A percentile compares a stretch with the other conserved stretches of the same genome.
Evolutionary conservation across 2,113 vertebrate genomes (phyloP).

Genomic region (Gavia stellata): DNA sequence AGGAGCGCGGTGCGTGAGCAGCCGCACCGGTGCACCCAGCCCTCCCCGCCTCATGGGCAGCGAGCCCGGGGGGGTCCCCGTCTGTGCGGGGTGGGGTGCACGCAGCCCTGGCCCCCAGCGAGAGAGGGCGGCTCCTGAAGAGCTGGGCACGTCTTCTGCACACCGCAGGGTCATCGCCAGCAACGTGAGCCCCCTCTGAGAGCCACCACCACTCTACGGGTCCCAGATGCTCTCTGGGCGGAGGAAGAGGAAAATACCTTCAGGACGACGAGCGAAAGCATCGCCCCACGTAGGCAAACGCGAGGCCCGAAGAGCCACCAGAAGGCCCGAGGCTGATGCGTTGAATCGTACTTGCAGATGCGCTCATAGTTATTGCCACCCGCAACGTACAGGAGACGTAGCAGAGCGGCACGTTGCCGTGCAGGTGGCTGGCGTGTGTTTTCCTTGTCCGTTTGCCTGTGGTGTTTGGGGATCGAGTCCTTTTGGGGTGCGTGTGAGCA

Average conservation of each 20-base stretch:
- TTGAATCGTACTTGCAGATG: not conserved
- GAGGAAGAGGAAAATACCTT: not conserved
- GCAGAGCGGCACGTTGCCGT: accelerated
- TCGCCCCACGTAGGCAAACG: not conserved
- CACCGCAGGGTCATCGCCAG: not conserved
- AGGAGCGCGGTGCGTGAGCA: accelerated
- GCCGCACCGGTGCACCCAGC: accelerated
- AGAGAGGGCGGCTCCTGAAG: not conserved
- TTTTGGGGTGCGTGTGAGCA: not conserved
- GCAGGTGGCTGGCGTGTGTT: not conserved
- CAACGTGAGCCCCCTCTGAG: not conserved
- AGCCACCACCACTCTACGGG: accelerated
- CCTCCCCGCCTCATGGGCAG: not conserved
- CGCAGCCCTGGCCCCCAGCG: accelerated
- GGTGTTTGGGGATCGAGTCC: not conserved
- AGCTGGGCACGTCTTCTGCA: not conserved
- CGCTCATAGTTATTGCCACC: not conserved
- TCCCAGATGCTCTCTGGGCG: not conserved
- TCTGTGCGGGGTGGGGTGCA: accelerated
- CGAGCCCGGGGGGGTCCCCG: accelerated
- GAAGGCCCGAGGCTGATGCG: accelerated
- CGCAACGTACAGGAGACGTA: not conserved
- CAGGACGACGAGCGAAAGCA: accelerated
- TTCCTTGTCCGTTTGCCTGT: accelerated
- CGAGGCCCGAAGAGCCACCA: not conserved